Evolutionary conservation across 2,888 invertebrate genomes (phyloP).

Genomic region (Folsomia candida): DNA sequence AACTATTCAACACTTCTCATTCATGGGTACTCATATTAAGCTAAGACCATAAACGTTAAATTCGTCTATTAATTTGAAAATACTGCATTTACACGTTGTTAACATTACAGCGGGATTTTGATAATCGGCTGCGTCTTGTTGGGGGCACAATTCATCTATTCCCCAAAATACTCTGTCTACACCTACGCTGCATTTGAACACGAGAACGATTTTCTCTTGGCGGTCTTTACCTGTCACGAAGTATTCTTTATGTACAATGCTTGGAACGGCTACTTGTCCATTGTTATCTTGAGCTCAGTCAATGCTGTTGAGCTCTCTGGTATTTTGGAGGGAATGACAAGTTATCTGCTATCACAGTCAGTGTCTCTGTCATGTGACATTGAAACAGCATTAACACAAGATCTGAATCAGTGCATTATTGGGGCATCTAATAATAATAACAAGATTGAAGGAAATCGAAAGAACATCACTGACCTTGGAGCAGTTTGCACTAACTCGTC

Average conservation of each 20-base stretch:
- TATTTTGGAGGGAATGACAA: conserved; percentile 18
- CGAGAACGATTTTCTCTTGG: neutral
- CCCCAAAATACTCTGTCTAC: conserved; percentile 21
- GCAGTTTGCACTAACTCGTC: no score
- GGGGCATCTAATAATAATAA: neutral
- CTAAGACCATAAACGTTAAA: no score
- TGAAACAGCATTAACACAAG: neutral
- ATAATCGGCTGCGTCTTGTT: neutral
- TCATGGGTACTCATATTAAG: conserved; percentile 19
- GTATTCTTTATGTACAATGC: conserved; percentile 19
- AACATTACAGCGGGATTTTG: neutral
- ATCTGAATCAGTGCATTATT: neutral
- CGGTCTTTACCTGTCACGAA: conserved; percentile 18
- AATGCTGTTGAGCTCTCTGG: conserved; percentile 21
- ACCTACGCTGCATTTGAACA: conserved; percentile 17
- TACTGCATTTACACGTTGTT: no score
- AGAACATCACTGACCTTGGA: neutral
- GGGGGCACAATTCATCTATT: neutral
- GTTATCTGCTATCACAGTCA: neutral
- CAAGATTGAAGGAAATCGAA: neutral
- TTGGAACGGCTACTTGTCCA: conserved; percentile 23
- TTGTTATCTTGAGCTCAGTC: conserved; percentile 19
- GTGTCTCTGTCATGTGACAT: neutral
- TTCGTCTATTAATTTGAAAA: no score
- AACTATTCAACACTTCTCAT: conserved; percentile 15